Evolutionary conservation across 2,113 vertebrate genomes (phyloP).

Genomic region (Lophura nycthemera): DNA sequence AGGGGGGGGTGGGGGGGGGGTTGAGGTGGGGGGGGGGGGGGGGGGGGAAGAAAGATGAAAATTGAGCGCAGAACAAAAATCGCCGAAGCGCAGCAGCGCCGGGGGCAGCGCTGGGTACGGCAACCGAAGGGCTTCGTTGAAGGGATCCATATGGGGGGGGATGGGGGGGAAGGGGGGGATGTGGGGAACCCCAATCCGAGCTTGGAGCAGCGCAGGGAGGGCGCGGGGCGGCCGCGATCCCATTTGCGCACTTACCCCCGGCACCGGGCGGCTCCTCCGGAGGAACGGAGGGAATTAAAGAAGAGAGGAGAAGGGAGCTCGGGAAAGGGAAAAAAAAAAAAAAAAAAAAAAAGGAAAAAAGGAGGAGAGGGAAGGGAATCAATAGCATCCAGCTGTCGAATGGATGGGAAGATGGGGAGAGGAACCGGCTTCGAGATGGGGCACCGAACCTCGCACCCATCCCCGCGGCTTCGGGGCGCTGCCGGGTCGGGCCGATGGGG

Average conservation of each 20-base stretch:
- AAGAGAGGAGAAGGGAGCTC: slow-evolving; percentile 9
- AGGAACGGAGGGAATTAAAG: slow-evolving; percentile 63
- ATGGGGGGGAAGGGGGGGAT: too few relatives aligned
- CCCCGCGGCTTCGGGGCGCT: background rate
- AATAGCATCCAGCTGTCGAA: slow-evolving; percentile 77
- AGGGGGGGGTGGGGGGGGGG: too few relatives aligned
- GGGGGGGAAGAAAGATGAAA: too few relatives aligned
- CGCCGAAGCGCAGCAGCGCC: too few relatives aligned
- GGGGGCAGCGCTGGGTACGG: too few relatives aligned
- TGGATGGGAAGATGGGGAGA: background rate
- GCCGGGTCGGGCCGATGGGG: background rate
- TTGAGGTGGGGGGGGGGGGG: too few relatives aligned
- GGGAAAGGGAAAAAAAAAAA: background rate
- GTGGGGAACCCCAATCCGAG: background rate
- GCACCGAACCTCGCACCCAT: background rate
- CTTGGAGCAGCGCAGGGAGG: background rate
- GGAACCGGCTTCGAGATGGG: background rate
- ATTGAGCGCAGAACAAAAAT: too few relatives aligned
- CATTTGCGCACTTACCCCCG: background rate
- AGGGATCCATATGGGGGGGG: too few relatives aligned
- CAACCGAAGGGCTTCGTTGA: too few relatives aligned
- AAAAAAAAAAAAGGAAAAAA: background rate
- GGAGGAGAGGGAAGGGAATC: slow-evolving; percentile 61
- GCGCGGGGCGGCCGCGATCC: too few relatives aligned
- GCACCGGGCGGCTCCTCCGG: background rate